Base-by-base conservation (phyloP, 2,113 vertebrate genomes). In the Equus quagga region DNA sequence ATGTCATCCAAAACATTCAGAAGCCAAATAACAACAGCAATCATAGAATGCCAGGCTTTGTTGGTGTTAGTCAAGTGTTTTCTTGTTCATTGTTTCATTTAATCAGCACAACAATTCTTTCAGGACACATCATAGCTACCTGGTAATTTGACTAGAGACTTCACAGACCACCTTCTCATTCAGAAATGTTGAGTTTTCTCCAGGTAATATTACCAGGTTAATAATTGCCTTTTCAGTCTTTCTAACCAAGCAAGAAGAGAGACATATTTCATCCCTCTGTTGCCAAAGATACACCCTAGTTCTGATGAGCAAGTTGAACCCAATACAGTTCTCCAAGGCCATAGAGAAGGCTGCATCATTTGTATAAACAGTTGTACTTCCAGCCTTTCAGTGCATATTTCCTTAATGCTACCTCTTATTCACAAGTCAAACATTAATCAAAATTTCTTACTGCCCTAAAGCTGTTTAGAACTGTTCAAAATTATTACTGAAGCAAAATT, bases 191-290 rank as follows among this genome's bases (percentile, higher is more conserved):
- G 17, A 65, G 3, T 76, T 46, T 44, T 65, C 19, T 88, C 5
- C 23, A 36, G 26, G 46, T 90, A 75, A 64, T 82, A n/a, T n/a
- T 21, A 64, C 72, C 24, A 64, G 19, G 9, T 31, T 70, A 60
- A 81, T 41, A 69, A 82, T 10, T 58, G 15, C 26, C 17, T 36
- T 73, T 49, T 41, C 5, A 33, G 2, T 82, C 28, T 70, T 93
- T 78, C 19, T 21, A 88, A n/a, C 41, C 17, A 72, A 78, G 24
- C 19, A 54, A 79, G 41, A 70, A 44, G 60, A 64, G 21, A 76
- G 0, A 36, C 7, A 58, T 49, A 67, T 12, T 80, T 65, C 5
- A 56, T 65, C 3, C 4, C 0, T 64, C 0, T 33, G 0, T 79
- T 72, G 3, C 28, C n/a, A 54, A 96, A 46, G 6, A 67, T 65